Evolutionary conservation across 2,888 invertebrate genomes (phyloP).

Genomic region (Oligia fasciuncula): DNA sequence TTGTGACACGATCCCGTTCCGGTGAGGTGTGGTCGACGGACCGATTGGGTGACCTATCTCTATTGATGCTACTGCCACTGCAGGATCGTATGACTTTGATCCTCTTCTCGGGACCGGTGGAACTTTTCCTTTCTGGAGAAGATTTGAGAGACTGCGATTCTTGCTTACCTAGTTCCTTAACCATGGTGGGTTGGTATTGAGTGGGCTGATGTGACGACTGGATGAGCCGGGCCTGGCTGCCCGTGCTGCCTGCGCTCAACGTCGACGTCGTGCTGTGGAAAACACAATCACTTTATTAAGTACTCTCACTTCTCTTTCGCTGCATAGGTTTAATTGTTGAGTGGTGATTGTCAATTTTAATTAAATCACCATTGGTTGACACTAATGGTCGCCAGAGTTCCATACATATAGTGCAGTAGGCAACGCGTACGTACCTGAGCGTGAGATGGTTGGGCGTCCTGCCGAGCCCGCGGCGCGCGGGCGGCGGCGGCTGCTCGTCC

Average conservation of each 20-base stretch:
- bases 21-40: constrained; percentile 78
- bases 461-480: constrained; percentile 93
- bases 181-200: constrained; percentile 96
- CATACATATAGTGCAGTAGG: too few species aligned
- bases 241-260: constrained; percentile 97
- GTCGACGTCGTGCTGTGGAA: constrained; percentile 96
- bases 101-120: constrained; percentile 79
- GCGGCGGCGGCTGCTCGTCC: constrained; percentile 93
- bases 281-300: constrained; percentile 28
- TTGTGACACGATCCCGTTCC: constrained; percentile 86
- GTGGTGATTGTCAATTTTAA: background rate
- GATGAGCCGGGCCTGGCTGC: constrained; percentile 97
- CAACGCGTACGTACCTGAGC: constrained; percentile 91
- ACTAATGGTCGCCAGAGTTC: background rate
- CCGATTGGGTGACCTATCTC: constrained; percentile 85
- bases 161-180: constrained; percentile 96
- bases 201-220: constrained; percentile 98
- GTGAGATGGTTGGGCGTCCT: constrained; percentile 98
- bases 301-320: background rate
- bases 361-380: background rate
- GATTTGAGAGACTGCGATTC: constrained; percentile 89
- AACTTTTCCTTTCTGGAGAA: constrained; percentile 84
- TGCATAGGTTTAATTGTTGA: background rate
- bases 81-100: constrained; percentile 89
- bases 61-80: constrained; percentile 87